Evolutionary conservation across 53 echinoderm and acorn worm genomes (phyloP), one percentile per base, ranked within the genome.

Genomic region (Hippasteria phrygiana): DNA sequence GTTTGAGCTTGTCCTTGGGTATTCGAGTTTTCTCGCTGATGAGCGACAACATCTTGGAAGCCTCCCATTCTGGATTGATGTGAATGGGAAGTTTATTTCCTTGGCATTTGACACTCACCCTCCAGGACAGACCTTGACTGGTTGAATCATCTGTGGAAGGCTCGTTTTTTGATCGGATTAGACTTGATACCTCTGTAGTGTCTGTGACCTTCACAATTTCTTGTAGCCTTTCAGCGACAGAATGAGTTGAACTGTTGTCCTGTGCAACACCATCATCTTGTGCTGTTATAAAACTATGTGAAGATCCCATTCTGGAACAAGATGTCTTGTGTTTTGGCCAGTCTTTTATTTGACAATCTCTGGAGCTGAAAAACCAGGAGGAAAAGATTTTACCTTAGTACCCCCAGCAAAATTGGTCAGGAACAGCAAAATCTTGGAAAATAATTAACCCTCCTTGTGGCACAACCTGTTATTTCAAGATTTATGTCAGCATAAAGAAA

Each of bases 321-420:
- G 64, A 18, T 0, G 22, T 34, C 65, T 88, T 91, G 81, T 96
- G 96, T 38, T 55, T 32, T 50, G 93, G 65, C 96, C 96, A 96
- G 77, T 96, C 94, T 70, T 90, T 74, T 17, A 96, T 88, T 74
- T 96, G 96, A 65, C 96, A 96, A 67, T 90, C 41, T 56, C 92
- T 94, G 63, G 96, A 94, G 69, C 96, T 96, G 85, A 29, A 79
- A 69, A 63, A 46, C n/a, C n/a, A 35, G 78, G 76, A 77, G 77
- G 7, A 20, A 34, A 39, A 22, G 63, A 1, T 29, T 0, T 43
- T n/a, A 75, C 33, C n/a, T n/a, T n/a, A n/a, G n/a, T n/a, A n/a
- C n/a, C n/a, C n/a, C n/a, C n/a, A n/a, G 45, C 64, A 9, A 41
- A 66, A 18, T 1, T 3, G 17, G 38, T 16, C 74, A 40, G 14